Base-by-base conservation (phyloP, 1,140 invertebrate genomes). In the Drosophila nasuta region DNA sequence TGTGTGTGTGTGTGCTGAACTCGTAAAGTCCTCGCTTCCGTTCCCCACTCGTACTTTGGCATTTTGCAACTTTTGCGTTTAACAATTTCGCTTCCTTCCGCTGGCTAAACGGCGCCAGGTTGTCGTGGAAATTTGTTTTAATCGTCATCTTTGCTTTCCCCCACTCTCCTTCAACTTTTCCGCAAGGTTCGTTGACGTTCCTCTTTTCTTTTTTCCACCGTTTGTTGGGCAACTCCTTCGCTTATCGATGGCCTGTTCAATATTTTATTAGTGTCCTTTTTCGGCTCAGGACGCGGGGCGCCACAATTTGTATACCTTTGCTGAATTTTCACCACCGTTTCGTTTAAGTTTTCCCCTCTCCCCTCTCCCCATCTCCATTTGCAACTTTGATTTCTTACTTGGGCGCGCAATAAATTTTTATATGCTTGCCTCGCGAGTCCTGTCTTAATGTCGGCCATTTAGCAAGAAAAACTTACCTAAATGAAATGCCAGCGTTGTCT, bases 41-140 rank as follows among this genome's bases (percentile, higher is more conserved):
- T 41, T 71, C 45, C 13, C 20, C 59, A 52, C 33, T 63, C 68
- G 49, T 66, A 59, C 67, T 59, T 68, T 89, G 77, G 69, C 81
- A 85, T 89, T 89, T 90, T 89, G 85, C 85, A 89, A 89, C 78
- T 89, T 89, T 89, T 89, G 85, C 85, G 85, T 89, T 89, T 89
- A 89, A 89, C 85, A 89, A 89, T 89, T 89, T 90, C 78, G 85
- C 81, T 90, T 89, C 85, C 85, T 89, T 89, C 86, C 81, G 87
- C 35, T 89, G 67, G 69, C 75, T 85, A 89, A 89, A 89, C 81
- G 85, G 85, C 85, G 85, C 85, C 85, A 90, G 86, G 85, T 90
- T 89, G 85, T 90, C 85, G 85, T 89, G 60, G 78, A 89, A 89
- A 89, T 89, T 89, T 89, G 85, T 89, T 89, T 89, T 89, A 89